Percentiles rank a stretch among this genome's conserved stretches.
Evolutionary conservation across 2,113 vertebrate species (phyloP).

Genomic region (Sorex fumeus): DNA sequence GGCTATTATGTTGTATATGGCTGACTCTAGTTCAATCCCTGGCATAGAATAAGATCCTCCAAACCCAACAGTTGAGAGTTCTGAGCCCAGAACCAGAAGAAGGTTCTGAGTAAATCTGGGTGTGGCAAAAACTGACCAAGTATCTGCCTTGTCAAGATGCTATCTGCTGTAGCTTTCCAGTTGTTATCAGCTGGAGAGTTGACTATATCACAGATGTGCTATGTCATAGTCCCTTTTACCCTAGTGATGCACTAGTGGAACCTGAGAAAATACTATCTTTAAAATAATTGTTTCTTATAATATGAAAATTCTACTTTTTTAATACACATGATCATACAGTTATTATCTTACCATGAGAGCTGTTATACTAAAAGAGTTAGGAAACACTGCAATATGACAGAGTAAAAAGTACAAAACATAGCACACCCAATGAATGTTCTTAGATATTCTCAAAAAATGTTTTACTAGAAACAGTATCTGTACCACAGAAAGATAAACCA

Average conservation of each 20-base stretch:
- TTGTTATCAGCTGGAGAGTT: neutral
- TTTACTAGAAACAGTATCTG: constrained; percentile 16
- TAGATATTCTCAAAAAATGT: neutral
- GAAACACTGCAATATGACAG: neutral
- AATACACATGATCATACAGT: neutral
- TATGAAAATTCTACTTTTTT: neutral
- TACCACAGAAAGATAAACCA: neutral
- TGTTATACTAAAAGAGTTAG: constrained; percentile 17
- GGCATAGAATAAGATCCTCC: too few species aligned
- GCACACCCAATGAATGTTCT: neutral
- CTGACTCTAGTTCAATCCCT: too few species aligned
- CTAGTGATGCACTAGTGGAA: neutral
- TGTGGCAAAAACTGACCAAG: neutral
- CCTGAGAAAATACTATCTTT: neutral
- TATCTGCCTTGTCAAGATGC: neutral
- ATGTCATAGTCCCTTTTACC: neutral
- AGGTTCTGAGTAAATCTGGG: too few species aligned
- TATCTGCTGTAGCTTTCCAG: neutral
- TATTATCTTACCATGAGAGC: neutral
- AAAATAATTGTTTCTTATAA: neutral
- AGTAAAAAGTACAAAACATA: neutral
- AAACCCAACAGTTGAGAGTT: too few species aligned
- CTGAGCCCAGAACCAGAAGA: too few species aligned
- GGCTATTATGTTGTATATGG: too few species aligned
- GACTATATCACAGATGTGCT: neutral